phyloP scores from a whole-genome alignment of 2,113 vertebrate genomes.

The Pollimyrus isidori region DNA sequence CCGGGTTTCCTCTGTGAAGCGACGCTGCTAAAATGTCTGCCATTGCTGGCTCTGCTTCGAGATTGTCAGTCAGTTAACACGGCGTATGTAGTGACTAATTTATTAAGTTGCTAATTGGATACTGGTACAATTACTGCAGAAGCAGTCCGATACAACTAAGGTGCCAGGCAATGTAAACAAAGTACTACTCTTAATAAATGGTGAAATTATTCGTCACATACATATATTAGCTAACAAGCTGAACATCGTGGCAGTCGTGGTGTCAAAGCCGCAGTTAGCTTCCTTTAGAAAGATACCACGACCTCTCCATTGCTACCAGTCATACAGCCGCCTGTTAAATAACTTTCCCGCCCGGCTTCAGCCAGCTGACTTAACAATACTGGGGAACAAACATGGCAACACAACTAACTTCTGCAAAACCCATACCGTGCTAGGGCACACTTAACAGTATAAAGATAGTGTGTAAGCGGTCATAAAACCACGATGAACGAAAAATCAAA shows the following conservation, averaged over 20 bases:
- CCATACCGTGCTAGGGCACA: not conserved
- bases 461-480: not conserved
- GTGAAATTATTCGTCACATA: not conserved
- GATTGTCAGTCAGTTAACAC: not conserved
- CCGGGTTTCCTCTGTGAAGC: not conserved
- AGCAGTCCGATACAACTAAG: not conserved
- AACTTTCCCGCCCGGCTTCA: not conserved
- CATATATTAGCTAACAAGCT: not conserved
- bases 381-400: not conserved
- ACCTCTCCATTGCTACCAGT: not conserved
- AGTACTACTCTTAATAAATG: not conserved
- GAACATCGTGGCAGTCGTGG: not conserved
- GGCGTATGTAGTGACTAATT: not conserved
- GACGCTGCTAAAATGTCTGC: not conserved
- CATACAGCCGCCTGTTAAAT: not conserved
- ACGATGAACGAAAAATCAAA: not conserved
- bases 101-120: not conserved
- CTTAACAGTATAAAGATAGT: not conserved
- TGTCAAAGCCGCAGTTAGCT: not conserved
- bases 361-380: slow-evolving; percentile 1
- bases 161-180: not conserved
- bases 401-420: not conserved
- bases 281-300: not conserved
- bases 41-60: not conserved
- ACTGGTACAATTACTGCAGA: not conserved